Percentiles rank a stretch among this genome's conserved stretches.
Conservation (phyloP, 2,113 vertebrate genomes). For the Menidia beryllina region DNA sequence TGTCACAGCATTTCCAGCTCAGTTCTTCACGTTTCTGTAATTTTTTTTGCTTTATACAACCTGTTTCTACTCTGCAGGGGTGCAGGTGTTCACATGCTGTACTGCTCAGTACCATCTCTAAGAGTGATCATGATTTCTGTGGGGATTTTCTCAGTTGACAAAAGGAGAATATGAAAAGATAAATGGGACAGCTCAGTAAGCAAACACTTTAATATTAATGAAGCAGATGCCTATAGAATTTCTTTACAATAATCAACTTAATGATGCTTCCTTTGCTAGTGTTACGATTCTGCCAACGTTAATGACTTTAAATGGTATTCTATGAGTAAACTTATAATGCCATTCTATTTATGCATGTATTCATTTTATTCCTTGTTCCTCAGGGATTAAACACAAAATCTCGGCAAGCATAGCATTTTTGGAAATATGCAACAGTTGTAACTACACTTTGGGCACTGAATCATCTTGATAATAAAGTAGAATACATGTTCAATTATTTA, state of each 20-base stretch:
- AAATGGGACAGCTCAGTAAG: neutral
- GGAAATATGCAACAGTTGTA: neutral
- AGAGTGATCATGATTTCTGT: no score
- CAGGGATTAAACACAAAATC: neutral
- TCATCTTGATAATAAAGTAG: neutral
- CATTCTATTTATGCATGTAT: constrained; percentile 46
- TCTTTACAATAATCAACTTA: neutral
- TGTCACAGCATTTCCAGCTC: no score
- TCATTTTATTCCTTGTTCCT: constrained; percentile 32
- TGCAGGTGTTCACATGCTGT: no score
- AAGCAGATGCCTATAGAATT: neutral
- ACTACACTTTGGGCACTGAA: neutral
- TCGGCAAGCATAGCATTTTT: neutral
- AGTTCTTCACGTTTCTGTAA: no score
- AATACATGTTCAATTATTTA: neutral
- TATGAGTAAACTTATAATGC: neutral
- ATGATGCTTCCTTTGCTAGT: neutral
- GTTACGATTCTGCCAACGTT: neutral
- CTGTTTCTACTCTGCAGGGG: no score
- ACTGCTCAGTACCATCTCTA: no score
- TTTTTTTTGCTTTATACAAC: no score
- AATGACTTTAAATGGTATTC: neutral
- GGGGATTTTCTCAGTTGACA: no score
- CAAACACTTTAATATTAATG: neutral
- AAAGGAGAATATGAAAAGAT: neutral